Percentiles rank a stretch among this genome's conserved stretches.
Conservation (phyloP, 1,140 invertebrate species). For the Idris sp. region DNA sequence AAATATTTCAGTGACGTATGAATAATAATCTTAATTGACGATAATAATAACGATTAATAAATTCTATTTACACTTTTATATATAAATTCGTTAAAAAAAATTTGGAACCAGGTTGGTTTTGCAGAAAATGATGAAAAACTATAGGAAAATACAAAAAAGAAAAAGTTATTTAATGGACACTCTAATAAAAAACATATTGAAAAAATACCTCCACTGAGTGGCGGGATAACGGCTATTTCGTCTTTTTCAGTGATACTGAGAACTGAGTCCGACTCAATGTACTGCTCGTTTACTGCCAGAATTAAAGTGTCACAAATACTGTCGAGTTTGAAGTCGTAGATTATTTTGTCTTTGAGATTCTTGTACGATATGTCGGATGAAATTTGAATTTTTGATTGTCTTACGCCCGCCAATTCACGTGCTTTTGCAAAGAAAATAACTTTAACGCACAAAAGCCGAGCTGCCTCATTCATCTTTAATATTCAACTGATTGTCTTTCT, state of each 20-base stretch:
- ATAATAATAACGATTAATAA: no score
- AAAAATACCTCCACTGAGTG: constrained; percentile 88
- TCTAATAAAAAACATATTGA: no score
- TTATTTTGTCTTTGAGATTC: constrained; percentile 81
- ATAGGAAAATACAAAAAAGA: no score
- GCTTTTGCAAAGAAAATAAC: constrained; percentile 93
- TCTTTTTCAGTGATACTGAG: constrained; percentile 83
- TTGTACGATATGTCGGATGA: constrained; percentile 76
- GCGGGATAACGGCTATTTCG: constrained; percentile 91
- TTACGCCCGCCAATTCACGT: constrained; percentile 85
- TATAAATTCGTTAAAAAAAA: no score
- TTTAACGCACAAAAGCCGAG: constrained; percentile 76
- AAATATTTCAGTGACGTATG: no score
- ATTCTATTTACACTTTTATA: no score
- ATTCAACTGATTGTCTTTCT: constrained; percentile 4
- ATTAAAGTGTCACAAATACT: constrained; percentile 85
- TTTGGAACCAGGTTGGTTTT: no score
- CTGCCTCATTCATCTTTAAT: constrained; percentile 24
- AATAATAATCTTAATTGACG: no score
- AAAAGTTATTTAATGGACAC: no score
- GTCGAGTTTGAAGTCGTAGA: constrained; percentile 82
- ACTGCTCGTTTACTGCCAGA: constrained; percentile 89
- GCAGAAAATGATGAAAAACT: no score
- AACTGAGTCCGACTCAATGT: constrained; percentile 78
- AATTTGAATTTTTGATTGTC: constrained; percentile 79